Evolutionary conservation across 2,113 vertebrate genomes (phyloP).

Genomic region (Trichomycterus rosablanca): DNA sequence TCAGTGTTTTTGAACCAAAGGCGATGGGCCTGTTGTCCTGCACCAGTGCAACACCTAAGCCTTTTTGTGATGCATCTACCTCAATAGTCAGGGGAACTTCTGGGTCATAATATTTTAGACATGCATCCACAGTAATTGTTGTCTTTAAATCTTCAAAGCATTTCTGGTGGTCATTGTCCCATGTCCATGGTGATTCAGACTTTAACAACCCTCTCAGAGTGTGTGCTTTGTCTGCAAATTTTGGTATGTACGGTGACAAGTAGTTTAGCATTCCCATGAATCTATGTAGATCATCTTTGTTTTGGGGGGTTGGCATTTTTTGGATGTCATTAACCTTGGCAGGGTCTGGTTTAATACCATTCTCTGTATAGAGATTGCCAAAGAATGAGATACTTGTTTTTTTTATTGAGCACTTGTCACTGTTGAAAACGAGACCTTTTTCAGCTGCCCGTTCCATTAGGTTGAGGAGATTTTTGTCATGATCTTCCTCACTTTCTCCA

Average conservation of each 20-base stretch:
- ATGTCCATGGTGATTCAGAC: too few relatives aligned
- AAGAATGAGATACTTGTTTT: slow-evolving; percentile 13
- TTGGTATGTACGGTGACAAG: slow-evolving; percentile 9
- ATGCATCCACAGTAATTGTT: too few relatives aligned
- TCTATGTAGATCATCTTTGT: background rate
- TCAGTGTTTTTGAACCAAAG: too few relatives aligned
- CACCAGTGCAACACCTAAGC: too few relatives aligned
- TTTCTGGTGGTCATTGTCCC: too few relatives aligned
- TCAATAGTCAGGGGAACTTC: too few relatives aligned
- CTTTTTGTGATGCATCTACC: too few relatives aligned
- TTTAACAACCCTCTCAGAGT: too few relatives aligned
- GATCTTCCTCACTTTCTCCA: background rate
- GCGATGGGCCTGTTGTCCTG: too few relatives aligned
- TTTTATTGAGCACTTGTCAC: slow-evolving; percentile 18
- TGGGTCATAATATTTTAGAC: too few relatives aligned
- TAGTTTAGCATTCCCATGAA: slow-evolving; percentile 19
- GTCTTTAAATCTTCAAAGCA: too few relatives aligned
- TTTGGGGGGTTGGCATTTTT: slow-evolving; percentile 28
- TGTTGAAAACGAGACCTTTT: slow-evolving; percentile 13
- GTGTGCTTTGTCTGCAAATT: slow-evolving; percentile 1
- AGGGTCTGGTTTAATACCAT: slow-evolving; percentile 9
- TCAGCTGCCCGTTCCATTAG: slow-evolving; percentile 12
- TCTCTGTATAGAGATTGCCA: slow-evolving; percentile 19
- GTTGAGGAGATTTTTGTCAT: slow-evolving; percentile 16
- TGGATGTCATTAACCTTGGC: slow-evolving; percentile 15